Evolutionary conservation across 2,797 vertebrate genomes (phyloP).

Genomic region (Decapterus maruadsi): DNA sequence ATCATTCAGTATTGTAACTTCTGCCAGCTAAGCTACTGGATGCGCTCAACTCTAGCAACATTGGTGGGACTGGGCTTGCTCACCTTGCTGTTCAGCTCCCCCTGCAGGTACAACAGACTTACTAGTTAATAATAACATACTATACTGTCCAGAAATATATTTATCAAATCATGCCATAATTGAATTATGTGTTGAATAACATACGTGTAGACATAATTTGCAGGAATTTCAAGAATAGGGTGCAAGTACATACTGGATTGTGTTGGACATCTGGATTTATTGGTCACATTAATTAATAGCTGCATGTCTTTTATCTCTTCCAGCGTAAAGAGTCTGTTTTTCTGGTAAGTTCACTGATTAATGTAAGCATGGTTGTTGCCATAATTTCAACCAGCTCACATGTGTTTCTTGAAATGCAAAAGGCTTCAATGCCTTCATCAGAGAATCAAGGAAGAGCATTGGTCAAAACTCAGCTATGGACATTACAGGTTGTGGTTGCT

Average conservation of each 20-base stretch:
- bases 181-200: background rate
- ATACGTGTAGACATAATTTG: background rate
- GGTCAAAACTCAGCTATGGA: background rate
- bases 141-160: background rate
- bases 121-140: background rate
- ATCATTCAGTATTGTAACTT: slow-evolving; percentile 99
- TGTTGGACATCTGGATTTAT: slow-evolving; percentile 4
- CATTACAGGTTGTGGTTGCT: background rate
- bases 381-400: background rate
- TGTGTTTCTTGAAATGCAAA: slow-evolving; percentile 5
- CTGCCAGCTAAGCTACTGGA: slow-evolving; percentile 99
- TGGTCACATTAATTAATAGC: slow-evolving; percentile 12
- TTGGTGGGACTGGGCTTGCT: slow-evolving; percentile 89
- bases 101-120: slow-evolving; percentile 79
- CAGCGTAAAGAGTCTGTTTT: slow-evolving; percentile 68
- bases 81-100: slow-evolving; percentile 89
- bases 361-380: background rate
- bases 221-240: background rate
- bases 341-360: slow-evolving; percentile 63
- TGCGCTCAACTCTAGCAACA: slow-evolving; percentile 93
- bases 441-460: background rate
- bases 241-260: background rate
- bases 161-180: background rate
- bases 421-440: background rate
- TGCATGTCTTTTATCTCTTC: slow-evolving; percentile 57